These are phyloP conservation scores for Atrichornis clamosus DNA, from an alignment of 2,113 vertebrate species.

Conservation along the genomic window DNA sequence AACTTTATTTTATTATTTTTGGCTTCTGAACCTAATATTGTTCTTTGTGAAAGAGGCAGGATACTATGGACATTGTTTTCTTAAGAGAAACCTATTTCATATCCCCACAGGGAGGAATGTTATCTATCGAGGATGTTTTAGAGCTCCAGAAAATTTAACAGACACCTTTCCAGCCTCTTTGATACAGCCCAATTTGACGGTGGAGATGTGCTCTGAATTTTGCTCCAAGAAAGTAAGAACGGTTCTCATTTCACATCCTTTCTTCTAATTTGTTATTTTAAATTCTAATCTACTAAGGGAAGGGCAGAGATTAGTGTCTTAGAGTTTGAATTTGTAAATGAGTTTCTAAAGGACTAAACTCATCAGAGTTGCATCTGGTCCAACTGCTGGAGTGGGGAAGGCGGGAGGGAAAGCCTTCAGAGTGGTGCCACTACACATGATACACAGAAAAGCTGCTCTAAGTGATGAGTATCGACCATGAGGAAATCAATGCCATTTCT, in stretches of 20 bases:
- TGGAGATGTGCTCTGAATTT: conserved; percentile 87
- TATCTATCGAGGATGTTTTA: conserved; percentile 89
- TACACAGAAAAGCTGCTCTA: background rate
- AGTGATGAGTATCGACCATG: background rate
- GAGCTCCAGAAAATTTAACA: conserved; percentile 77
- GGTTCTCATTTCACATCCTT: background rate
- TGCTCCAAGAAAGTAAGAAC: conserved; percentile 91
- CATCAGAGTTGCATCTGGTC: background rate
- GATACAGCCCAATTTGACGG: conserved; percentile 80
- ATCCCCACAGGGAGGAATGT: conserved; percentile 81
- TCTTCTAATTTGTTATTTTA: background rate
- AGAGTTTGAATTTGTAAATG: conserved; percentile 28
- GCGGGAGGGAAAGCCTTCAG: background rate
- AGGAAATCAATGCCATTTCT: background rate
- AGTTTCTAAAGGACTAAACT: conserved; percentile 29
- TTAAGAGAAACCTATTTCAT: conserved; percentile 57
- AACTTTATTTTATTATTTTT: background rate
- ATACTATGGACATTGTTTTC: background rate
- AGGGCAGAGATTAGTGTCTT: background rate
- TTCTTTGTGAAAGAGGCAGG: background rate
- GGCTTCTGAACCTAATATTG: background rate
- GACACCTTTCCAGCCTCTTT: conserved; percentile 78
- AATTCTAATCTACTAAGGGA: background rate
- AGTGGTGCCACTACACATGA: background rate
- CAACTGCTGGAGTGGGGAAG: background rate